phyloP scores from a whole-genome alignment of 2,888 invertebrate genomes.

The Acronicta alni region DNA sequence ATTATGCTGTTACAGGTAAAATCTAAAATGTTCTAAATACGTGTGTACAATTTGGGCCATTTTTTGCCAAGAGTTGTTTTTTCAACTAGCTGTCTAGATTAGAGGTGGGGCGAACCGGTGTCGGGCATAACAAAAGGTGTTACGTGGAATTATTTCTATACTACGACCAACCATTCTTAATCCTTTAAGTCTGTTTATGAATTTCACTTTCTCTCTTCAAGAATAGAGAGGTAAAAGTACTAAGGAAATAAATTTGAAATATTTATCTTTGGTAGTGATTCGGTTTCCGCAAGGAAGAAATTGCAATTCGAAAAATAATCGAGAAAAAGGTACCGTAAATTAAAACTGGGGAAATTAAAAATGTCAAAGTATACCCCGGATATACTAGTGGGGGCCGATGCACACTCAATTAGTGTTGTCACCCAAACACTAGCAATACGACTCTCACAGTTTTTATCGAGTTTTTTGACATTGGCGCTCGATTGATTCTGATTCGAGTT shows the following conservation, averaged over 20 bases:
- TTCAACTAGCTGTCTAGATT: slow-evolving; percentile 41
- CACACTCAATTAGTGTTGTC: slow-evolving; percentile 72
- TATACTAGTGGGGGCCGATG: slow-evolving; percentile 64
- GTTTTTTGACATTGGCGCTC: slow-evolving; percentile 77
- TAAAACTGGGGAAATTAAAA: slow-evolving; percentile 52
- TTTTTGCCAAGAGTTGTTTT: slow-evolving; percentile 59
- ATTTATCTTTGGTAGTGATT: too few species aligned
- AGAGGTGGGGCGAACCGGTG: slow-evolving; percentile 39
- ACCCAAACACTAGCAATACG: slow-evolving; percentile 73
- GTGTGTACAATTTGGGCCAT: slow-evolving; percentile 60
- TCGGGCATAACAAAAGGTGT: slow-evolving; percentile 52
- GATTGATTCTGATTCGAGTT: slow-evolving; percentile 78
- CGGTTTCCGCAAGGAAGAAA: not conserved
- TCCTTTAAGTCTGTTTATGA: slow-evolving; percentile 32
- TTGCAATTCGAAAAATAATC: not conserved
- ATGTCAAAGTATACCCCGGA: slow-evolving; percentile 55
- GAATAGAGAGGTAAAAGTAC: not conserved
- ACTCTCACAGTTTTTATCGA: slow-evolving; percentile 78
- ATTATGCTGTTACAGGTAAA: slow-evolving; percentile 40
- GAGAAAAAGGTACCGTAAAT: slow-evolving; percentile 2
- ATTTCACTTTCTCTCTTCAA: slow-evolving; percentile 19
- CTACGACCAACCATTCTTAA: slow-evolving; percentile 53
- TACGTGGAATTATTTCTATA: slow-evolving; percentile 69
- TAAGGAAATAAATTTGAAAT: too few species aligned
- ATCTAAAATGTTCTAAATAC: slow-evolving; percentile 62